These are phyloP conservation scores for Botia kubotai DNA, from an alignment of 2,797 vertebrate species.

Conservation along the genomic window DNA sequence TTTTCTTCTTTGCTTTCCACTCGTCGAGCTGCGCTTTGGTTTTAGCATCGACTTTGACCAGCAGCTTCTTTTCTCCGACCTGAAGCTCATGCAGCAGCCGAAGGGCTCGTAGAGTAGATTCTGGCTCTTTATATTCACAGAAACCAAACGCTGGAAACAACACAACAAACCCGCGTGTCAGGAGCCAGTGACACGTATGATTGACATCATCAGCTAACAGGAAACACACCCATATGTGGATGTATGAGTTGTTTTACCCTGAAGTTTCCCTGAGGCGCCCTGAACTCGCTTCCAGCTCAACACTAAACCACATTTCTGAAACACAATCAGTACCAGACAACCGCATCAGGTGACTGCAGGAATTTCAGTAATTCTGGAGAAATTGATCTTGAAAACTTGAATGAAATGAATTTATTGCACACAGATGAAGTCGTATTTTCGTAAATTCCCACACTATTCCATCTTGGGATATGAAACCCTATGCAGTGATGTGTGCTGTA, in stretches of 20 bases:
- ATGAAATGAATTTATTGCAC: conserved; percentile 62
- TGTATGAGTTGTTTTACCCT: conserved; percentile 82
- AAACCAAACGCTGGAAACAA: conserved; percentile 91
- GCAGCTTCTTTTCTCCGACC: conserved; percentile 96
- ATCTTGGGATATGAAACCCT: too few species aligned
- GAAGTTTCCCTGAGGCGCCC: conserved; percentile 98
- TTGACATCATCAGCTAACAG: neutral
- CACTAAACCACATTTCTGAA: conserved; percentile 99
- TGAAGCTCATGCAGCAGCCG: conserved; percentile 95
- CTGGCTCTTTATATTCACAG: conserved; percentile 98
- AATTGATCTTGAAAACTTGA: too few species aligned
- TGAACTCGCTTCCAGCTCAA: conserved; percentile 99
- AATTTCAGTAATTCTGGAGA: too few species aligned
- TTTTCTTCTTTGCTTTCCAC: conserved; percentile 97
- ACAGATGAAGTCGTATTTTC: too few species aligned
- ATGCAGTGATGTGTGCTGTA: conserved; percentile 10
- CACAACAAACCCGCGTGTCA: neutral
- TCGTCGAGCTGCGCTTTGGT: conserved; percentile 98
- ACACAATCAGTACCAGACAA: conserved; percentile 52
- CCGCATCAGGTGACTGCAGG: too few species aligned
- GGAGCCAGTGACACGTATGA: neutral
- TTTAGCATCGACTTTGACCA: conserved; percentile 98
- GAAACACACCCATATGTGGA: neutral
- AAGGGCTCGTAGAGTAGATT: conserved; percentile 92
- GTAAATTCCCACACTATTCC: too few species aligned